Percentiles rank a stretch among this genome's conserved stretches.
phyloP scores from a whole-genome alignment of 2,888 invertebrate species.

The Copidosoma aretas region DNA sequence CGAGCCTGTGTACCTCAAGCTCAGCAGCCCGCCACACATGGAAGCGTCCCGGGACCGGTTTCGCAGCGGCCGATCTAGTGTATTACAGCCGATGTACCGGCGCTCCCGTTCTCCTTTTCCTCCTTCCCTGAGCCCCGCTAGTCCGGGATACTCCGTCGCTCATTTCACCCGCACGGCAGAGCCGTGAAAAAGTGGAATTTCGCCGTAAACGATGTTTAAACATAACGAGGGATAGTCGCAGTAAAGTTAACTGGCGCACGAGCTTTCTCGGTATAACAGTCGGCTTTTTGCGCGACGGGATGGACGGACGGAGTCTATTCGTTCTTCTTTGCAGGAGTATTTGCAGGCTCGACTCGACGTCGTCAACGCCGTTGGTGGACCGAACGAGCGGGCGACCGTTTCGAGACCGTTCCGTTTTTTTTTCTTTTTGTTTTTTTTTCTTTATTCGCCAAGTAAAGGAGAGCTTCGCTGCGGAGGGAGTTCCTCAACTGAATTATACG shows the following conservation, averaged over 20 bases:
- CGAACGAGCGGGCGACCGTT: no score
- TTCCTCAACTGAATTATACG: no score
- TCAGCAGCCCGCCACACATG: conserved; percentile 24
- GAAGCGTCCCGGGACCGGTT: conserved; percentile 41
- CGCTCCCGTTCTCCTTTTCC: not conserved
- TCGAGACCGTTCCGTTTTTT: no score
- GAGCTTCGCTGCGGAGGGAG: no score
- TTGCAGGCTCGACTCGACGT: no score
- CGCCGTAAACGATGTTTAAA: not conserved
- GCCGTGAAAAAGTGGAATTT: not conserved
- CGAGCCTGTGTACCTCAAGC: conserved; percentile 1
- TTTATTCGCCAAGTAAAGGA: no score
- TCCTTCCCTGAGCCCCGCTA: not conserved
- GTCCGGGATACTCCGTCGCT: not conserved
- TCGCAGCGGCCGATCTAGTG: not conserved
- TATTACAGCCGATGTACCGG: not conserved
- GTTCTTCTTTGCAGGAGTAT: no score
- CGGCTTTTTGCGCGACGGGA: no score
- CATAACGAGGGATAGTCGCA: not conserved
- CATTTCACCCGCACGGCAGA: not conserved
- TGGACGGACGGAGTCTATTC: no score
- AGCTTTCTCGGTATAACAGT: no score
- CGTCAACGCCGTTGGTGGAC: no score
- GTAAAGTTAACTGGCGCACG: not conserved
- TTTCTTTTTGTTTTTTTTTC: no score